Evolutionary conservation across 1,140 invertebrate species (phyloP).

Genomic region (Brachionus paranguensis): DNA sequence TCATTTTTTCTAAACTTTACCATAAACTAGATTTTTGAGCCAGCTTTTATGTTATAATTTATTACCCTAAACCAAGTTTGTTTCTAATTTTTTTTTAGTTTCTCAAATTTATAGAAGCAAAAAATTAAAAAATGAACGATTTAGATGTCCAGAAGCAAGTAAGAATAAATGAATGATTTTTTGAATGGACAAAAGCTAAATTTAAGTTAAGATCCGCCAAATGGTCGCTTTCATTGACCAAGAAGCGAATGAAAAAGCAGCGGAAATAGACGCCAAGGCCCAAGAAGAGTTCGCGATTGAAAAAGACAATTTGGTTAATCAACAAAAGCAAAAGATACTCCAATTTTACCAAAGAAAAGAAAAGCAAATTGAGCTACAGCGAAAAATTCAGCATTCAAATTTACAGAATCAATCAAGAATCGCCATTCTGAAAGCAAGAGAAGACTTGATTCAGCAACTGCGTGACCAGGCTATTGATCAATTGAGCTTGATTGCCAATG

Average conservation of each 20-base stretch:
- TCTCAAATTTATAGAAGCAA: background rate
- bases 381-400: conserved; percentile 40
- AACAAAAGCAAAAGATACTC: conserved; percentile 26
- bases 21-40: background rate
- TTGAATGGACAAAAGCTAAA: background rate
- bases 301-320: conserved; percentile 32
- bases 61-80: background rate
- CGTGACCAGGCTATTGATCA: conserved; percentile 12
- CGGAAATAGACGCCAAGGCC: conserved; percentile 39
- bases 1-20: background rate
- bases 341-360: conserved; percentile 39
- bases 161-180: background rate
- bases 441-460: conserved; percentile 30
- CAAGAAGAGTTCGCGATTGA: conserved; percentile 36
- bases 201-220: conserved; percentile 11
- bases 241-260: conserved; percentile 39
- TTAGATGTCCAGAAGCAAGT: conserved; percentile 36
- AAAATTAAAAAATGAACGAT: conserved; percentile 28
- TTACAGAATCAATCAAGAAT: conserved; percentile 37
- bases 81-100: background rate
- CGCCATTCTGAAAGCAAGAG: conserved; percentile 33
- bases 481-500: conserved; percentile 6
- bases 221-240: conserved; percentile 40
- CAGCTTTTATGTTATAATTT: background rate
- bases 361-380: conserved; percentile 39